Conservation (phyloP, 35 echinoderm and acorn worm genomes). For the Eucidaris tribuloides region DNA sequence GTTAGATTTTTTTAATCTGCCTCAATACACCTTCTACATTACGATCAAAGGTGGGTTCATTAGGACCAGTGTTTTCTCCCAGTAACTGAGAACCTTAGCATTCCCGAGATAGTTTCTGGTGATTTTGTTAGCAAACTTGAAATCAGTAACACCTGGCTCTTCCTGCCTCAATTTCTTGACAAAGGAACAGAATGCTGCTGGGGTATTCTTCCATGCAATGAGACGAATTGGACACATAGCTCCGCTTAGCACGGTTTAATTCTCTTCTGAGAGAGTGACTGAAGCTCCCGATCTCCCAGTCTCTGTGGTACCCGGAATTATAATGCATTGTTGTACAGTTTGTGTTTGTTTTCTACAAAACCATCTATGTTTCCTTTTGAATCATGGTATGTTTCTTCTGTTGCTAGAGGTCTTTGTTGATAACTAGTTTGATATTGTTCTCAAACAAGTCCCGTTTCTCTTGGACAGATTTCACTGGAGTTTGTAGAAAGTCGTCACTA, state of each 20-base stretch:
- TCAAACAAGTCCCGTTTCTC: no score
- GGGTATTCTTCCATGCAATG: not conserved
- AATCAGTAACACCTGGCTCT: not conserved
- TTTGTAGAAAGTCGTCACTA: no score
- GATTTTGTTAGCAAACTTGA: conserved; percentile 7
- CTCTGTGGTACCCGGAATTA: not conserved
- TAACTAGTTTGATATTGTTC: conserved; percentile 14
- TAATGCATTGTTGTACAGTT: no score
- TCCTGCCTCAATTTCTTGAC: conserved; percentile 14
- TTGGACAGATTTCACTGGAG: no score
- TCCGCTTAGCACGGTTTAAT: not conserved
- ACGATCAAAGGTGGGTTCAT: not conserved
- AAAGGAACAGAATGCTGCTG: conserved; percentile 41
- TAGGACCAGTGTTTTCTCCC: not conserved
- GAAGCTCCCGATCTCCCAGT: not conserved
- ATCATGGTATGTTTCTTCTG: conserved; percentile 32
- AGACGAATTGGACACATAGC: not conserved
- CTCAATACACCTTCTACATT: not conserved
- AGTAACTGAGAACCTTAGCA: conserved; percentile 6
- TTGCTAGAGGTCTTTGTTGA: conserved; percentile 23
- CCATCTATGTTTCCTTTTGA: no score
- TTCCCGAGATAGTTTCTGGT: not conserved
- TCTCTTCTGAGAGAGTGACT: not conserved
- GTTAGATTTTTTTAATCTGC: not conserved
- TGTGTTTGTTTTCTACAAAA: no score